Evolutionary conservation across 2,113 vertebrate genomes (phyloP), one percentile per base, ranked within the genome.

Genomic region (Pangasianodon hypophthalmus): DNA sequence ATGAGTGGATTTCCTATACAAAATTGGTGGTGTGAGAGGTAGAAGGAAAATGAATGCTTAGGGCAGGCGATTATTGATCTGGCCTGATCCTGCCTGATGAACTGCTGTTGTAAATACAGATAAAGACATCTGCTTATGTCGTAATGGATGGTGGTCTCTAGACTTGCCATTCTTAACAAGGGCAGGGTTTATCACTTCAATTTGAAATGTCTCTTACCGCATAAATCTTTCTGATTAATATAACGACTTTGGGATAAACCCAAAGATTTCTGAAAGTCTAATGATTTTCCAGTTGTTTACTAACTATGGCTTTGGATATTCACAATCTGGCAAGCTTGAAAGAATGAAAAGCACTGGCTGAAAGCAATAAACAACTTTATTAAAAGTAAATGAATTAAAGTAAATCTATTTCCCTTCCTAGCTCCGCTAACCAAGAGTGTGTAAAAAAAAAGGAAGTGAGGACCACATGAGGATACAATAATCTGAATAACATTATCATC

Each of bases 21-120:
- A 87, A 87, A 86, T 86, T 87, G 90, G 87, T 88, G 86, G 81
- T 90, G 91, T 85, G 91, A 89, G 82, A 79, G 85, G 82, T 29
- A 73, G 73, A 62, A 87, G 71, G 71, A 90, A 91, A 91, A 90
- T 84, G 84, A 91, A 90, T 91, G 89, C 62, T 83, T 77, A 90
- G 89, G 87, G 89, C 89, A 84, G 90, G 82, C 79, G 88, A 90
- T 91, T 90, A 92, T 92, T 92, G 90, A 92, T 91, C 90, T 89
- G 67, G 88, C 50, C 88, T 60, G 81, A 83, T 92, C 91, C 54
- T 90, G 75, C 86, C 82, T 91, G 92, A 91, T 91, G 85, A 90
- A 91, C 62, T 89, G 91, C 91, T 82, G 88, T 90, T 86, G 90
- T 92, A 92, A 91, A 91, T 90, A 91, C 92, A 64, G 90, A 91